These are phyloP conservation scores for Trachelipus rathkii DNA, from an alignment of 1,140 invertebrate genomes.

Conservation along the genomic window DNA sequence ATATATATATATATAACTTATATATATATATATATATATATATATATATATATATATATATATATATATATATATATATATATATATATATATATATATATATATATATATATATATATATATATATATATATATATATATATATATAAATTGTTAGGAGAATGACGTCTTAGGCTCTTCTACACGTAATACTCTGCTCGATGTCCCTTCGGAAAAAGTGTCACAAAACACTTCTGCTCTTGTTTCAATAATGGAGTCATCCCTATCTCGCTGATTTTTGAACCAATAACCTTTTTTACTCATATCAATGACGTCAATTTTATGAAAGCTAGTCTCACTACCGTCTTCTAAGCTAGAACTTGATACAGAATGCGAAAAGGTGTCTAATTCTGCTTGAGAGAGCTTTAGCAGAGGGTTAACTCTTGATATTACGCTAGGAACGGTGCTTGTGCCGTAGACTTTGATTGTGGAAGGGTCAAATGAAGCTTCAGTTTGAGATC, in stretches of 20 bases:
- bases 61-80: no score
- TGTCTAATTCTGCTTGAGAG: neutral
- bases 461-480: neutral
- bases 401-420: neutral
- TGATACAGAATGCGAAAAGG: neutral
- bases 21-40: no score
- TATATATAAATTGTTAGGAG: neutral
- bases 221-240: neutral
- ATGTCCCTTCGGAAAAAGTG: neutral
- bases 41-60: no score
- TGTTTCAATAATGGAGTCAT: neutral
- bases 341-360: neutral
- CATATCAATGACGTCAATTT: neutral
- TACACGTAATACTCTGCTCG: neutral
- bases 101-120: no score
- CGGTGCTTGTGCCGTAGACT: neutral
- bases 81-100: no score
- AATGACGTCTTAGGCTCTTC: neutral
- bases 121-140: no score
- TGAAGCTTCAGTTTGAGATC: neutral
- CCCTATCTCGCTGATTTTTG: neutral
- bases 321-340: neutral
- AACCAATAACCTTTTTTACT: conserved; percentile 1
- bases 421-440: neutral
- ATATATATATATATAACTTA: no score